phyloP scores from a whole-genome alignment of 2,888 invertebrate genomes.

The Aphidoletes aphidimyza region DNA sequence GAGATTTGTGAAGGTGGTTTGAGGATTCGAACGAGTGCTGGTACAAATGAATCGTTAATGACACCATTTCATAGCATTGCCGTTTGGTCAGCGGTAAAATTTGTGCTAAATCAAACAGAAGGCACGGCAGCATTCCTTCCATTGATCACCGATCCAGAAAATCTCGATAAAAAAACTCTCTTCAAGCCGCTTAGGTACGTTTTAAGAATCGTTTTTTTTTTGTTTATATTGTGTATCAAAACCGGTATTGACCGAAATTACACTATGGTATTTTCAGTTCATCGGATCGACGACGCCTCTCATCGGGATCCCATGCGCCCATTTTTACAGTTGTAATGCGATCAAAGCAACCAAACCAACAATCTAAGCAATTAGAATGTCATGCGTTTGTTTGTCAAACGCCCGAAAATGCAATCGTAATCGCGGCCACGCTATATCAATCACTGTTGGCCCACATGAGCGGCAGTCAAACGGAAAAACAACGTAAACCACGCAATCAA shows the following conservation, averaged over 20 bases:
- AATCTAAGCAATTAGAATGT: constrained; percentile 84
- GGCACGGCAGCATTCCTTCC: constrained; percentile 82
- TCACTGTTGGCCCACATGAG: constrained; percentile 85
- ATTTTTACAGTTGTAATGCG: constrained; percentile 93
- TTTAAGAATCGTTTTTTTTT: too few species aligned
- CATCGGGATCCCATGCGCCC: constrained; percentile 76
- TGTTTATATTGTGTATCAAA: too few species aligned
- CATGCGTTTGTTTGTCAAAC: constrained; percentile 91
- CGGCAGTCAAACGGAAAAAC: constrained; percentile 64
- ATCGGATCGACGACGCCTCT: constrained; percentile 64
- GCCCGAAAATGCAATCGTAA: constrained; percentile 90
- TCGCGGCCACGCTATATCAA: constrained; percentile 90
- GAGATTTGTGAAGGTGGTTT: constrained; percentile 71
- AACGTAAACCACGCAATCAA: constrained; percentile 74
- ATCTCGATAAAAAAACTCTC: constrained; percentile 77
- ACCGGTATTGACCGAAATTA: too few species aligned
- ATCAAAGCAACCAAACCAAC: constrained; percentile 73
- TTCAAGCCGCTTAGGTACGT: constrained; percentile 68
- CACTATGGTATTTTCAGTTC: constrained; percentile 60
- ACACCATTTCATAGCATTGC: constrained; percentile 92
- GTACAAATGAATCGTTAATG: constrained; percentile 71
- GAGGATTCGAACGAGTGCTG: constrained; percentile 72
- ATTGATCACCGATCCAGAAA: constrained; percentile 83
- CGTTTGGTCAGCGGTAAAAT: constrained; percentile 92
- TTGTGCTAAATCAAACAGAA: constrained; percentile 75